A percentile compares a stretch with the other conserved stretches of the same genome.
phyloP scores from a whole-genome alignment of 2,888 invertebrate genomes.

The Gibbula magus region DNA sequence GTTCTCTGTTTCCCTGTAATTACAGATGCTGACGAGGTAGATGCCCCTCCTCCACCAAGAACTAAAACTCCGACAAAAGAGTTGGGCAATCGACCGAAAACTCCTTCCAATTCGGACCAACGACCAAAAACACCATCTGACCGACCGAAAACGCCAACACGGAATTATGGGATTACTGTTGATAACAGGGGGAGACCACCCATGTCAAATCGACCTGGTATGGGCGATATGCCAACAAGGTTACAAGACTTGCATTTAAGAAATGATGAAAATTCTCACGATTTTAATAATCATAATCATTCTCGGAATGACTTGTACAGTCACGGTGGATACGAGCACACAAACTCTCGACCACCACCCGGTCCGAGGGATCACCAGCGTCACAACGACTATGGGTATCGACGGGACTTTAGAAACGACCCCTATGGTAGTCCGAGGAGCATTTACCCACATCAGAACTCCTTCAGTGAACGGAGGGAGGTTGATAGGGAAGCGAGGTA shows the following conservation, averaged over 20 bases:
- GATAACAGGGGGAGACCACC: conserved; percentile 47
- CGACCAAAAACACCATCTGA: conserved; percentile 32
- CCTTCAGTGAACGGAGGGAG: conserved; percentile 47
- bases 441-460: conserved; percentile 53
- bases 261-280: conserved; percentile 44
- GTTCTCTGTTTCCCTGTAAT: conserved; percentile 36
- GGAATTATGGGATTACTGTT: conserved; percentile 43
- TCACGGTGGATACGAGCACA: conserved; percentile 37
- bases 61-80: conserved; percentile 17
- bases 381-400: conserved; percentile 36
- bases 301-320: conserved; percentile 51
- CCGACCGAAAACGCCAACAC: conserved; percentile 65
- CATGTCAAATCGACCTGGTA: conserved; percentile 39
- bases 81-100: conserved; percentile 30
- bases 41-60: conserved; percentile 13
- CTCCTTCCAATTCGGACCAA: conserved; percentile 21
- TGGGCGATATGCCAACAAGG: conserved; percentile 41
- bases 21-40: conserved; percentile 38
- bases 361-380: conserved; percentile 56
- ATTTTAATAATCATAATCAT: conserved; percentile 44
- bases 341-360: conserved; percentile 56
- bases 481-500: conserved; percentile 29
- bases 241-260: conserved; percentile 28
- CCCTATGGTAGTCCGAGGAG: conserved; percentile 33
- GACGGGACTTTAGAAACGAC: conserved; percentile 27